Conservation (phyloP, 2,113 vertebrate species). For the Platycercus adscitus region DNA sequence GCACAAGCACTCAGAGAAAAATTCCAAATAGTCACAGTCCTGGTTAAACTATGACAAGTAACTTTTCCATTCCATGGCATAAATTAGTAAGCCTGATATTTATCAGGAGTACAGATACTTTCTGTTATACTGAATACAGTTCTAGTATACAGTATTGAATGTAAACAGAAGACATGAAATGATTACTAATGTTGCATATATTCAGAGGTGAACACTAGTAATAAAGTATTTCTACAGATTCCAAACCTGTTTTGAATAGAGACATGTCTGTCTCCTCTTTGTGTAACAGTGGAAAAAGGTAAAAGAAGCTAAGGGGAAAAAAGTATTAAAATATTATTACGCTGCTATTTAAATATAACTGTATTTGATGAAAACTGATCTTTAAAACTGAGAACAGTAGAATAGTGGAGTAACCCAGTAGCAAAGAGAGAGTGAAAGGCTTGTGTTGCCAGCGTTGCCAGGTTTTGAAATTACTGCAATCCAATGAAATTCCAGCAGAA, state of each 20-base stretch:
- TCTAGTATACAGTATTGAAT: neutral
- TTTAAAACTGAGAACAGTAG: neutral
- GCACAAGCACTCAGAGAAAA: neutral
- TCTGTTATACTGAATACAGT: neutral
- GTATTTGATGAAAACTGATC: neutral
- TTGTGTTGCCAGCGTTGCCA: neutral
- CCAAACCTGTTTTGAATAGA: neutral
- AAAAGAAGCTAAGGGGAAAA: neutral
- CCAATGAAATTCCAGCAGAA: neutral
- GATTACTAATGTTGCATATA: neutral
- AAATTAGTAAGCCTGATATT: neutral
- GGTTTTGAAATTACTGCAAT: neutral
- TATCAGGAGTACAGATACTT: neutral
- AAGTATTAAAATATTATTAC: neutral
- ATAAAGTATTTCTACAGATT: neutral
- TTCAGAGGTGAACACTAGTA: neutral
- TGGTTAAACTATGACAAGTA: no score
- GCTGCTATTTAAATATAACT: neutral
- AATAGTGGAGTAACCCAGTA: neutral
- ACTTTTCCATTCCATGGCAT: neutral
- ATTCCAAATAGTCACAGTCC: neutral
- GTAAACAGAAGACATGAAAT: neutral
- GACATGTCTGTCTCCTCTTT: neutral
- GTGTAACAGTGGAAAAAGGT: neutral
- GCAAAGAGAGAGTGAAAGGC: neutral